Evolutionary conservation across 2,113 vertebrate species (phyloP), one percentile per base, ranked within the genome.

Genomic region (Perca schrenkii): DNA sequence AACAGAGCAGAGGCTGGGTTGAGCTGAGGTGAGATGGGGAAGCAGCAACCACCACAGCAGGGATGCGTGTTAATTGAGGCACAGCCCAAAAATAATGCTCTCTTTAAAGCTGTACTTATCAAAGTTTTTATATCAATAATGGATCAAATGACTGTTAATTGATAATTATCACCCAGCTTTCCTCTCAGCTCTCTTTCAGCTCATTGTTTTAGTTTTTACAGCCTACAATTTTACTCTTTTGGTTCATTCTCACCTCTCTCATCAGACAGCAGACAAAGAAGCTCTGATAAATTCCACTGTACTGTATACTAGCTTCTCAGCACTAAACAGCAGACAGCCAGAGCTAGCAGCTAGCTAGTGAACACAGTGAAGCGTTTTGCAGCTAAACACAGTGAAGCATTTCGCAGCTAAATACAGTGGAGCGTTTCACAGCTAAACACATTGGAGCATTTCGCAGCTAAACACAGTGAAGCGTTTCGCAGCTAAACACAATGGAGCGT

Each of bases 21-120:
- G 16, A 36, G 21, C 46, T 40, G 72, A 80, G 68, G 75, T 54
- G 47, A 76, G 50, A 21, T 21, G 31, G 22, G 47, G 46, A 67
- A 52, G 34, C 61, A 40, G 4, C 47, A 31, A 60, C 15, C 46
- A 8, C 19, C 15, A 54, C 15, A 25, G 46, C 71, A 49, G 25
- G 79, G 4, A n/a, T 5, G 8, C 8, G 12, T 50, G 25, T 67
- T 56, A 54, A 40, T 6, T 13, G 21, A 74, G 46, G 3, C 22
- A 19, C 25, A 40, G 19, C 47, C 19, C 5, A 12, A 31, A 14
- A 57, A 64, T 36, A n/a, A n/a, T 43, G 1, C 60, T 40, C 14
- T 31, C n/a, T 74, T 19, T 52, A 50, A 74, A 28, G 62, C n/a
- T 28, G 19, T 49, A n/a, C 50, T 12, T 6, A 68, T 63, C 12